Percentiles rank a stretch among this genome's conserved stretches.
These are phyloP conservation scores for Lamellibrachia columna DNA, from an alignment of 2,888 invertebrate species.

Conservation along the genomic window DNA sequence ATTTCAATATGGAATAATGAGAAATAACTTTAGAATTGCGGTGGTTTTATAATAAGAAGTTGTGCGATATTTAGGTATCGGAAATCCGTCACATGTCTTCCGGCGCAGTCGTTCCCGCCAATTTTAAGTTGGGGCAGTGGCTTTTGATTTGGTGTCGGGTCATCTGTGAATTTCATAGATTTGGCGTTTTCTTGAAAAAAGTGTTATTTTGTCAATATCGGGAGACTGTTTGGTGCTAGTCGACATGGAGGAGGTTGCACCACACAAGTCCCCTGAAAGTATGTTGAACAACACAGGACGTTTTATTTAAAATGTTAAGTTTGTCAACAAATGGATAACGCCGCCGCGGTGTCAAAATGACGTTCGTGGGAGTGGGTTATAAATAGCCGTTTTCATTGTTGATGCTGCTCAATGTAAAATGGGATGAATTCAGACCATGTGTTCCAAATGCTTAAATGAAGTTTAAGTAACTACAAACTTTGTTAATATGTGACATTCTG, in stretches of 20 bases:
- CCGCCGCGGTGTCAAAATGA: background rate
- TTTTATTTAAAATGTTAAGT: background rate
- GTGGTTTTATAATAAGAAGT: background rate
- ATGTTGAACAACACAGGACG: background rate
- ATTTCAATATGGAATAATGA: background rate
- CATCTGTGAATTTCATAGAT: background rate
- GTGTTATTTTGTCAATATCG: background rate
- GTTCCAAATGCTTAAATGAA: background rate
- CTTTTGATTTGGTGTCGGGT: background rate
- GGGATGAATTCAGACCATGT: background rate
- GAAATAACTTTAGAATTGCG: background rate
- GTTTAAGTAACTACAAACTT: too few relatives aligned
- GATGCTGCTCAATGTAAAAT: background rate
- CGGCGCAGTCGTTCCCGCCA: constrained; percentile 9
- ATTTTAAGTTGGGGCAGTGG: background rate
- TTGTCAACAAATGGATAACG: background rate
- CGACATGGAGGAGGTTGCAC: constrained; percentile 16
- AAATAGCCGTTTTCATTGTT: background rate
- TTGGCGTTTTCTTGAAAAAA: background rate
- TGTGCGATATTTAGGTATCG: background rate
- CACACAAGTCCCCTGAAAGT: constrained; percentile 5
- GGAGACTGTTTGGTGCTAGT: background rate
- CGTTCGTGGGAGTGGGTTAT: background rate
- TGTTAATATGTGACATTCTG: too few relatives aligned
- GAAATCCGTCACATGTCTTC: background rate